Evolutionary conservation across 2,797 vertebrate genomes (phyloP), one percentile per base, ranked within the genome.

Genomic region (Rousettus madagascariensis): DNA sequence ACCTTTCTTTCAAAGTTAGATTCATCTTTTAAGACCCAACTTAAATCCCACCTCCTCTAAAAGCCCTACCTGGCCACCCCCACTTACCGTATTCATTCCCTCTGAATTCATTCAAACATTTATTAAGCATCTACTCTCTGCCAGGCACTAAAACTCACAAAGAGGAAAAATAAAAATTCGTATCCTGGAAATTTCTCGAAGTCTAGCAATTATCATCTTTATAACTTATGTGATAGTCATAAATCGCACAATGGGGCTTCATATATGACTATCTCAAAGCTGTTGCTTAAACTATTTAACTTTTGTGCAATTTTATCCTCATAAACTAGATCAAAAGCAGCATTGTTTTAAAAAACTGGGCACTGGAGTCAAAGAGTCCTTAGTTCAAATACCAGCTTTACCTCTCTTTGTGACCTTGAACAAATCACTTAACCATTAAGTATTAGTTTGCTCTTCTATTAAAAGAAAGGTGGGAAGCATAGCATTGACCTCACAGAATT

Each of bases 91-190:
- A 28, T 91, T 87, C 36, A 43, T 43, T 88, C 95, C 84, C 92
- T 95, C 72, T 91, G 38, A 96, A 95, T 94, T 72, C 53, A 97
- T 95, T 95, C 75, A 95, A 97, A 95, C 65, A 97, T 94, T 94
- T 86, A 97, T 74, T 96, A 97, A 96, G 95, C 97, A 96, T 96
- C 96, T 97, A 97, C 97, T 97, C 91, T 97, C 96, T 97, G 97
- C 97, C 97, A 97, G 97, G 97, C 97, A 97, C 96, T 90, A 96
- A 91, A 92, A 95, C 68, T 87, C 46, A 79, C 69, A 96, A 94
- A 68, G 38, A 91, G 9, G 20, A 95, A 95, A 90, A 95, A 93
- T 57, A 28, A 78, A 96, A 95, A 61, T 69, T 88, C 68, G 94
- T 90, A 78, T 55, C 10, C 41, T 85, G 38, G 59, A 95, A 80